Evolutionary conservation across 2,888 invertebrate genomes (phyloP).

Genomic region (Drosophila setosimentum): DNA sequence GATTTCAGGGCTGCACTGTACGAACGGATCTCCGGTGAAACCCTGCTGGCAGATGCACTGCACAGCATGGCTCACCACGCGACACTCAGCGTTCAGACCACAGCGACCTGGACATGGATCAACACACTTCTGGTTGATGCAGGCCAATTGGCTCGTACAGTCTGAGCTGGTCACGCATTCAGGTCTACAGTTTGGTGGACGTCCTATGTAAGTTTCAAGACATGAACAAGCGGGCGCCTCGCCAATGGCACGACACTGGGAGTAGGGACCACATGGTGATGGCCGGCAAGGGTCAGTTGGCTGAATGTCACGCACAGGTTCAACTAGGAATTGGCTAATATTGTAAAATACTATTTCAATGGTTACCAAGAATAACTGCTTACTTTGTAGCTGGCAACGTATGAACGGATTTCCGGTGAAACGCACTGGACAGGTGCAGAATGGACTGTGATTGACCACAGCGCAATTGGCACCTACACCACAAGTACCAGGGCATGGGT

Average conservation of each 20-base stretch:
- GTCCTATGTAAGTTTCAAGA: constrained; percentile 88
- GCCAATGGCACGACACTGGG: constrained; percentile 89
- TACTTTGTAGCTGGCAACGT: constrained; percentile 88
- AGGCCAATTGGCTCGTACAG: constrained; percentile 89
- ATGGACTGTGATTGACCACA: constrained; percentile 92
- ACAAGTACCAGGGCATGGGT: constrained; percentile 94
- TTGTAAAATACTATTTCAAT: background rate
- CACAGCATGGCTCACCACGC: constrained; percentile 91
- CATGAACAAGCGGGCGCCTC: constrained; percentile 92
- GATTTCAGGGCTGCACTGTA: constrained; percentile 86
- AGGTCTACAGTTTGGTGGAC: constrained; percentile 91
- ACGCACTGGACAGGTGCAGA: constrained; percentile 89
- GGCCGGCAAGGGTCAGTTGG: constrained; percentile 90
- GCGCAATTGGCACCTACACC: constrained; percentile 91
- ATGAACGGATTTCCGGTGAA: constrained; percentile 92
- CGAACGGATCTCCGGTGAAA: constrained; percentile 91
- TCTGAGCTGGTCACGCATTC: constrained; percentile 93
- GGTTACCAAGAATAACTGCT: constrained; percentile 36
- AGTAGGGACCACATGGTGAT: constrained; percentile 93
- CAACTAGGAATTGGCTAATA: constrained; percentile 75
- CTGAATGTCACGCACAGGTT: constrained; percentile 85
- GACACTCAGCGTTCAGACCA: constrained; percentile 90
- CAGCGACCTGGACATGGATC: constrained; percentile 91
- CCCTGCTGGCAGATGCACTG: constrained; percentile 89
- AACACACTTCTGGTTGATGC: constrained; percentile 91